Conservation (phyloP, 2,888 invertebrate genomes). For the Lasioglossum pauxillum region DNA sequence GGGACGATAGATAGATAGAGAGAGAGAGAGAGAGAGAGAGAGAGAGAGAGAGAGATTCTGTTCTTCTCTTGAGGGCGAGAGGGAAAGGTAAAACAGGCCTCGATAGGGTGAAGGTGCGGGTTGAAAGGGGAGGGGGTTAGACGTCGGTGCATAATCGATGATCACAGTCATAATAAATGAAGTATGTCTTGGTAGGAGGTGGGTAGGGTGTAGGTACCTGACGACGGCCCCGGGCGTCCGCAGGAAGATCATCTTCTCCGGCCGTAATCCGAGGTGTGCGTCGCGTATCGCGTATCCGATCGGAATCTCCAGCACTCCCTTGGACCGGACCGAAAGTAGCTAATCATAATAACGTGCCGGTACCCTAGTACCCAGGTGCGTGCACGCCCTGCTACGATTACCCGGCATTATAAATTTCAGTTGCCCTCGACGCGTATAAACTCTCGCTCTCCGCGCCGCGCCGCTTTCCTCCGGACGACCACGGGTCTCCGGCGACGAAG, state of each 20-base stretch:
- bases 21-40: neutral
- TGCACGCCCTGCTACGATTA: constrained; percentile 79
- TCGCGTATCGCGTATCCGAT: constrained; percentile 84
- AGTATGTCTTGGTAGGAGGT: constrained; percentile 81
- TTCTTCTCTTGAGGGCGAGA: constrained; percentile 12
- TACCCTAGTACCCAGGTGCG: constrained; percentile 80
- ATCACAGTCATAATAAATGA: constrained; percentile 84
- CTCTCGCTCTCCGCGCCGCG: constrained; percentile 41
- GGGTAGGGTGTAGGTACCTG: constrained; percentile 79
- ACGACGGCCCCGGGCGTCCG: constrained; percentile 81
- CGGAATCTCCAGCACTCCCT: constrained; percentile 81
- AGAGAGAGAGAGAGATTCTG: neutral
- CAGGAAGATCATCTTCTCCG: constrained; percentile 80
- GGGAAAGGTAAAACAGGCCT: constrained; percentile 44
- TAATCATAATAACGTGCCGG: constrained; percentile 82
- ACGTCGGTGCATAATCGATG: constrained; percentile 83
- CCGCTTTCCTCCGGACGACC: constrained; percentile 14
- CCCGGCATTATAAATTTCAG: constrained; percentile 81
- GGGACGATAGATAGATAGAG: neutral
- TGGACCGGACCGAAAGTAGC: constrained; percentile 82
- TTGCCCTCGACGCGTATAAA: constrained; percentile 73
- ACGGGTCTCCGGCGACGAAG: neutral
- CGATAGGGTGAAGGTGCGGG: constrained; percentile 32
- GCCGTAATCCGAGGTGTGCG: constrained; percentile 83
- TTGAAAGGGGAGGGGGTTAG: constrained; percentile 61